Evolutionary conservation across 2,888 invertebrate species (phyloP).

Genomic region (Oxyscelio sp.): DNA sequence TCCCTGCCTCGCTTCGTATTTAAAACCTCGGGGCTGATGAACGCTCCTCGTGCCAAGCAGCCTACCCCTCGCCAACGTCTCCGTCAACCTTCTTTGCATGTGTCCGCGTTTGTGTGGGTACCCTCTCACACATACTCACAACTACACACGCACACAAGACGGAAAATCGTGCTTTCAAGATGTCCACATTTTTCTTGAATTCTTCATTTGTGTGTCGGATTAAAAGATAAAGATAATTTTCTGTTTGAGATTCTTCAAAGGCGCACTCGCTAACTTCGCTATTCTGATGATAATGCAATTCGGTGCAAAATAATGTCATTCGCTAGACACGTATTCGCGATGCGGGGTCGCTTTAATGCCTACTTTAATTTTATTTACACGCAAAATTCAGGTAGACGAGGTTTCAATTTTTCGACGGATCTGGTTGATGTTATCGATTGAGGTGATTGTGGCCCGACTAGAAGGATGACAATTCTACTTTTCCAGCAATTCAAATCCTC

Average conservation of each 20-base stretch:
- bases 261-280: slow-evolving; percentile 35
- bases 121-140: slow-evolving; percentile 22
- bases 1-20: slow-evolving; percentile 88
- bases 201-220: slow-evolving; percentile 70
- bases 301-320: slow-evolving; percentile 56
- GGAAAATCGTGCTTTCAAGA: slow-evolving; percentile 59
- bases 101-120: slow-evolving; percentile 28
- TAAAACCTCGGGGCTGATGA: slow-evolving; percentile 89
- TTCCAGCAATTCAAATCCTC: too few relatives aligned
- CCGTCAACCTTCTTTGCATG: slow-evolving; percentile 69
- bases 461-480: background rate
- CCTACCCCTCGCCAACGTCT: slow-evolving; percentile 78
- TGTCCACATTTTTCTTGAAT: slow-evolving; percentile 60
- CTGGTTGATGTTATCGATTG: slow-evolving; percentile 16
- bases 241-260: slow-evolving; percentile 63
- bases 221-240: slow-evolving; percentile 72
- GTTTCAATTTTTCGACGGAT: slow-evolving; percentile 28
- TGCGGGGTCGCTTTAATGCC: slow-evolving; percentile 38
- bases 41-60: slow-evolving; percentile 88
- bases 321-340: background rate
- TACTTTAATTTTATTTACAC: slow-evolving; percentile 39
- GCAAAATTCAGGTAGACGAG: slow-evolving; percentile 18
- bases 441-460: background rate
- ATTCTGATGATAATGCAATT: slow-evolving; percentile 58
- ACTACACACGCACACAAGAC: slow-evolving; percentile 31